Evolutionary conservation across 2,113 vertebrate species (phyloP), one percentile per base, ranked within the genome.

Genomic region (Pelmatolapia mariae): DNA sequence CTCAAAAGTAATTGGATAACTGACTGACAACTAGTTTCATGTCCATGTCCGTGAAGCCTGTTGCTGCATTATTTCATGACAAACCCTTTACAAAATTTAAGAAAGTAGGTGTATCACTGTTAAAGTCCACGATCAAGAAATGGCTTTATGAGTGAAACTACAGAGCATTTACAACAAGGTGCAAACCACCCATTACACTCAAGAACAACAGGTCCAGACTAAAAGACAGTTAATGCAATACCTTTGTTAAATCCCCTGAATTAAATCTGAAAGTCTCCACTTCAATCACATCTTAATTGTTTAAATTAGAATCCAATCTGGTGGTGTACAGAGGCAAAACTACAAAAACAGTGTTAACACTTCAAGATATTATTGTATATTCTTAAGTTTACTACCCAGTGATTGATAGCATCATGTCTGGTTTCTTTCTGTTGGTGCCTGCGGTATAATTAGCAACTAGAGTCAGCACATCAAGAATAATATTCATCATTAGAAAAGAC

Each of bases 351-450:
- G 43, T 50, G 24, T 31, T 10, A 29, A 78, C 24, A 50, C 24
- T 78, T 47, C 43, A 18, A 29, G 71, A 76, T 16, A 18, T 50
- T 19, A 31, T 26, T 76, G 10, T 29, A 31, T 84, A 91, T 59
- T 8, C 56, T 93, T 83, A 90, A 89, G 86, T 80, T 81, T 54
- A 87, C 47, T 86, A 84, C 43, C 26, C 68, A 87, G 82, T 92
- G 91, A 95, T 87, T 90, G 85, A 95, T 84, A 76, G 85, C 83
- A 83, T 71, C 66, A 83, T 56, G 71, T 68, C 40, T 13, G 87
- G 71, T 88, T 89, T 92, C 82, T 85, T 87, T 81, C 79, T 86
- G 52, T 68, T 45, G 40, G 13, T 50, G 56, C 59, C 80, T 31
- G 3, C 1, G 10, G 24, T 81, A 43, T 8, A 59, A 81, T 78